Conservation (phyloP, 1,140 invertebrate species). For the Philotrypesis tridentata region DNA sequence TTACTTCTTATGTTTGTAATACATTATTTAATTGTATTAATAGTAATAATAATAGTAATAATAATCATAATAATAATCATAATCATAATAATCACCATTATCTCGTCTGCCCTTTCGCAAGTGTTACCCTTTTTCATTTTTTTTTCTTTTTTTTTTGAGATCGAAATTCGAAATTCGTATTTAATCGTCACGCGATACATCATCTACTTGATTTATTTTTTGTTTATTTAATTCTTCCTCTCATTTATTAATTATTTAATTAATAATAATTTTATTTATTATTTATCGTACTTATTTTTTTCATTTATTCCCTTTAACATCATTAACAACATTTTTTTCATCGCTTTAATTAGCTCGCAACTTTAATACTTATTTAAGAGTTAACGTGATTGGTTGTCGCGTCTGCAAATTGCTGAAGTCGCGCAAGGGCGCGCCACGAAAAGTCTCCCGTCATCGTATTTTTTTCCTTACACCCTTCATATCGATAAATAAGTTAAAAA, state of each 20-base stretch:
- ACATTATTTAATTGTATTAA: slow-evolving; percentile 39
- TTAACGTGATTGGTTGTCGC: slow-evolving; percentile 74
- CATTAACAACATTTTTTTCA: slow-evolving; percentile 67
- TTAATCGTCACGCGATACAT: slow-evolving; percentile 19
- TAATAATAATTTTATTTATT: slow-evolving; percentile 52
- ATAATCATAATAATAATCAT: slow-evolving; percentile 27
- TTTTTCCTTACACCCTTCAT: neutral
- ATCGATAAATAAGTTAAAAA: slow-evolving; percentile 41
- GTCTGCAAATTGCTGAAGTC: slow-evolving; percentile 60
- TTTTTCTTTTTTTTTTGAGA: too few species aligned
- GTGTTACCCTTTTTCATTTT: slow-evolving; percentile 22
- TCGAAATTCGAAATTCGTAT: slow-evolving; percentile 55
- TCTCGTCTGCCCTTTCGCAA: slow-evolving; percentile 8
- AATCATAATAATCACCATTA: slow-evolving; percentile 31
- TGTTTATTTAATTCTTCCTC: slow-evolving; percentile 15
- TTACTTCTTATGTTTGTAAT: slow-evolving; percentile 25
- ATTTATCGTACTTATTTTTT: slow-evolving; percentile 61
- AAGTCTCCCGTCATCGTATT: slow-evolving; percentile 26
- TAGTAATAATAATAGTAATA: slow-evolving; percentile 25
- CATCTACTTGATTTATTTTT: slow-evolving; percentile 29
- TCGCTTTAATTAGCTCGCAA: slow-evolving; percentile 57
- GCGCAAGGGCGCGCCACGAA: slow-evolving; percentile 32
- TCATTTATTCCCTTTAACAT: slow-evolving; percentile 64
- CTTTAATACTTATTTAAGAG: slow-evolving; percentile 68
- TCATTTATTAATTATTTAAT: slow-evolving; percentile 28